Conservation (phyloP, 92 coral and sea anemone genomes). For the Phenganax stokvisi region DNA sequence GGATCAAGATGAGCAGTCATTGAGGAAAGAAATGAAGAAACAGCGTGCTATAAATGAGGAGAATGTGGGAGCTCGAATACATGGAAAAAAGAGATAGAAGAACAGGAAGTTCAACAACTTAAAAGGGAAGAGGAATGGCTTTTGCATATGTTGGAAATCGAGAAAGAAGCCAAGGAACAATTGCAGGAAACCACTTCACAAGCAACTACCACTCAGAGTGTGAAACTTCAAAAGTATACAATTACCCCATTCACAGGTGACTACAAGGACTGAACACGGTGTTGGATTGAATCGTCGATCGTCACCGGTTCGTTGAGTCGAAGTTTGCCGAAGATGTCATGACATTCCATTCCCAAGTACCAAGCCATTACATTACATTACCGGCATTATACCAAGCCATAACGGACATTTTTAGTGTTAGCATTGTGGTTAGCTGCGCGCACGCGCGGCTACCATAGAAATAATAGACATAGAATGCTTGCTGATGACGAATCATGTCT, state of each 20-base stretch:
- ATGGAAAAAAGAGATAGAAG: neutral
- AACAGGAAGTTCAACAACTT: neutral
- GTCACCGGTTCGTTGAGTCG: too few relatives aligned
- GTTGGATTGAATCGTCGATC: neutral
- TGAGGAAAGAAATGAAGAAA: neutral
- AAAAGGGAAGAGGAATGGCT: conserved; percentile 41
- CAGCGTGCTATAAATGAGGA: conserved; percentile 1
- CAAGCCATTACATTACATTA: too few relatives aligned
- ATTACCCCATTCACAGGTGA: conserved; percentile 13
- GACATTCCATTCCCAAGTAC: too few relatives aligned
- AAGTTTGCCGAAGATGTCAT: too few relatives aligned
- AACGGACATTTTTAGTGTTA: too few relatives aligned
- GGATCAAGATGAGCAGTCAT: neutral
- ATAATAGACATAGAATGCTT: too few relatives aligned
- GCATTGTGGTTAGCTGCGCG: too few relatives aligned
- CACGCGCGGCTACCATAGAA: too few relatives aligned
- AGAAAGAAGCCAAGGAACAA: conserved; percentile 31
- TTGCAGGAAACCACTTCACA: neutral
- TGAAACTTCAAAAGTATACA: conserved; percentile 15
- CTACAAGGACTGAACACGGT: neutral
- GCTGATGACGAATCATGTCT: too few relatives aligned
- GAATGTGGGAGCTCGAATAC: neutral
- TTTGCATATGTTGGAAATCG: conserved; percentile 36
- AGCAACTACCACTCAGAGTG: conserved; percentile 18
- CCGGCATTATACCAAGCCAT: too few relatives aligned